Evolutionary conservation across 2,113 vertebrate genomes (phyloP), one percentile per base, ranked within the genome.

Genomic region (Poecilia latipinna): DNA sequence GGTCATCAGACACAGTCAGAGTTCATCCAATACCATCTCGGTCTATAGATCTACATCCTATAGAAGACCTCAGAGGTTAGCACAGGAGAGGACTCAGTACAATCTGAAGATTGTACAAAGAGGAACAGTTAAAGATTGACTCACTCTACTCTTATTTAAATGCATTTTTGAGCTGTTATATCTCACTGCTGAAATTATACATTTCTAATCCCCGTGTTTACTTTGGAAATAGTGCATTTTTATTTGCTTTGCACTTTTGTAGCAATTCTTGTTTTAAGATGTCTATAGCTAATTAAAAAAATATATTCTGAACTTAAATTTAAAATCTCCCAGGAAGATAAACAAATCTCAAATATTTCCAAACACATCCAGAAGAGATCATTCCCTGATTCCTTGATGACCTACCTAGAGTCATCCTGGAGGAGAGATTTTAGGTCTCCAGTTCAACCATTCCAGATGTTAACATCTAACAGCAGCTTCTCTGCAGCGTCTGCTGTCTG

Each of bases 371-470:
- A 48, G 44, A 48, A 17, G 15, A 19, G 17, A 19, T 48, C 5
- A 19, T 48, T 17, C 5, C 13, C 13, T 1, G 12, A 39, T 39
- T 39, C 39, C 11, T 8, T 19, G 42, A 3, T 8, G 2, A 78
- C 88, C 51, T 87, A 92, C 89, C 90, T 1, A 82, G 69, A 74
- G 88, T 85, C 90, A 91, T 91, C 65, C 61, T 37, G 73, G 72
- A 39, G 19, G 70, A 65, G 48, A 72, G 61, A 65, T 12, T 74
- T 19, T 7, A 29, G 5, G 54, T 37, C 72, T 79, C 62, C 54
- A 68, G 65, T 1, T 78, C n/a, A 19, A 54, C n/a, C 19, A 6
- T 69, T 26, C 60, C n/a, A 72, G 62, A 37, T 62, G 77, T 64
- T 32, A 35, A 51, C 61, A 66, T 64, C 24, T 33, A 11, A 44